Conservation (phyloP, 2,113 vertebrate species). For the Morone chrysops region DNA sequence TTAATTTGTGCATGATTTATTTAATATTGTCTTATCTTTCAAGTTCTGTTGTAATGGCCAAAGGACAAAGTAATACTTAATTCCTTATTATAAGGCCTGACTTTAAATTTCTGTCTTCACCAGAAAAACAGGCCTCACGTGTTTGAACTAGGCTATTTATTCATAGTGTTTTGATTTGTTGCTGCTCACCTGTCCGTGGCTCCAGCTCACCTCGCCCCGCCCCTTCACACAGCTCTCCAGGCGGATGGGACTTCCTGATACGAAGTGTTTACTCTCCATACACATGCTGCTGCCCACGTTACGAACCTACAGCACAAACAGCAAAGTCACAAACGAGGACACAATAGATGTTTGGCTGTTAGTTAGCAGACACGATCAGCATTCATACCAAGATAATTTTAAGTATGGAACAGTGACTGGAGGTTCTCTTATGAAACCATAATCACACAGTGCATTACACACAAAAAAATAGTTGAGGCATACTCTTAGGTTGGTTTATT, state of each 20-base stretch:
- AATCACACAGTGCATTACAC: not conserved
- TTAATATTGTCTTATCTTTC: too few species aligned
- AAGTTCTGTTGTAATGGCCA: too few species aligned
- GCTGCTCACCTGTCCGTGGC: constrained; percentile 90
- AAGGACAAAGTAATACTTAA: not conserved
- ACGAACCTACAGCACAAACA: constrained; percentile 84
- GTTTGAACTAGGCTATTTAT: not conserved
- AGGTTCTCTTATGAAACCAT: not conserved
- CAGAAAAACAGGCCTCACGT: not conserved
- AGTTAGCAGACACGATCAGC: not conserved
- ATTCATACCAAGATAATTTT: not conserved
- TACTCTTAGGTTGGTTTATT: too few species aligned
- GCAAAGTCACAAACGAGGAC: not conserved
- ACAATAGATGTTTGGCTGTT: not conserved
- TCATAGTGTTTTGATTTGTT: not conserved
- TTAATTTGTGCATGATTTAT: too few species aligned
- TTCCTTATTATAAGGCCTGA: not conserved
- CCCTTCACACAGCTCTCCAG: constrained; percentile 92
- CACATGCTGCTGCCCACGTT: constrained; percentile 89
- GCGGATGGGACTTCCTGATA: constrained; percentile 89
- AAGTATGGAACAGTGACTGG: not conserved
- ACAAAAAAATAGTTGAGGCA: too few species aligned
- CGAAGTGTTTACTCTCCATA: constrained; percentile 91
- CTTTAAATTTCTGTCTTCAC: not conserved
- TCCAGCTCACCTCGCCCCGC: constrained; percentile 89